A percentile compares a stretch with the other conserved stretches of the same genome.
These are phyloP conservation scores for Amphipoea oculea DNA, from an alignment of 2,888 invertebrate species.

Conservation along the genomic window DNA sequence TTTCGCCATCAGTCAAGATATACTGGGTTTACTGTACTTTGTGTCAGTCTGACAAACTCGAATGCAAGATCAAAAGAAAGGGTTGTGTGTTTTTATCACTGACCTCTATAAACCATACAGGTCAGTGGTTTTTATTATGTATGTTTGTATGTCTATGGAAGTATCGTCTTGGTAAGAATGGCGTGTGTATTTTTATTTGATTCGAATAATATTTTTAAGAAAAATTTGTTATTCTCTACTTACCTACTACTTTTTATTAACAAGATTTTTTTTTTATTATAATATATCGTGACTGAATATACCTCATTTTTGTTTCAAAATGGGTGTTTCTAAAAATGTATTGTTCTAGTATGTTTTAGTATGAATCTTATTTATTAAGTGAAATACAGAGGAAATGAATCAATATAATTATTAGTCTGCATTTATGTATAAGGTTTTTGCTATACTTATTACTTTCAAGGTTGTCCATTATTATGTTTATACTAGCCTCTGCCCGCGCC, in stretches of 20 bases:
- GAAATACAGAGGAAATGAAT: conserved; percentile 1
- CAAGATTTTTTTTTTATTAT: neutral
- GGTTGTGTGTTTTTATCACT: conserved; percentile 9
- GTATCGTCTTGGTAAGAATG: neutral
- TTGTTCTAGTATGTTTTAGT: neutral
- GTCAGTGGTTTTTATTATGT: neutral
- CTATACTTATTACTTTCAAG: neutral
- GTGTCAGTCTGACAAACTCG: neutral
- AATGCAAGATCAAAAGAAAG: neutral
- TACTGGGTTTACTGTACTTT: neutral
- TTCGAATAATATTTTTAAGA: conserved; percentile 15
- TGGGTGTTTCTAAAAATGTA: neutral
- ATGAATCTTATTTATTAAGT: neutral
- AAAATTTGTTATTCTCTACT: neutral
- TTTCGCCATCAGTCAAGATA: neutral
- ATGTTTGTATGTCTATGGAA: neutral
- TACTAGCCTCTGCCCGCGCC: too few relatives aligned
- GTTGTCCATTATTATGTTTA: neutral
- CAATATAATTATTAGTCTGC: neutral
- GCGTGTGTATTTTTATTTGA: neutral
- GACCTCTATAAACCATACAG: too few relatives aligned
- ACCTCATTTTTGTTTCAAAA: neutral
- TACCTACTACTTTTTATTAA: neutral
- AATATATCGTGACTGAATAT: neutral
- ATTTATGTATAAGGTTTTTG: neutral